A percentile compares a stretch with the other conserved stretches of the same genome.
Conservation (phyloP, 2,113 vertebrate species). For the Myotis yumanensis region DNA sequence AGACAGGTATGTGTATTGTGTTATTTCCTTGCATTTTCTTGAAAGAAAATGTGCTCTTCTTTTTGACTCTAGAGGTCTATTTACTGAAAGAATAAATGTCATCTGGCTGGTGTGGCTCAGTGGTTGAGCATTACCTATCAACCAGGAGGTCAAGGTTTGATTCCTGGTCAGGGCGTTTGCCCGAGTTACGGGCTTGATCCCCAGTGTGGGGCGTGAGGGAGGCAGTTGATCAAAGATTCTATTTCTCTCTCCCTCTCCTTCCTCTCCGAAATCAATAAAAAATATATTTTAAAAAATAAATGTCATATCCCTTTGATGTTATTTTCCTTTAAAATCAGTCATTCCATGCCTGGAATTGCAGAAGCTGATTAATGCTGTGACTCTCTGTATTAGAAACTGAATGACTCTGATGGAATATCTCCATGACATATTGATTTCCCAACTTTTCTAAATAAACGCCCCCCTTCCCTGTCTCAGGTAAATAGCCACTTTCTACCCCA, state of each 20-base stretch:
- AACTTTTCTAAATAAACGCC: constrained; percentile 49
- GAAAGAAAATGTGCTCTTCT: not conserved
- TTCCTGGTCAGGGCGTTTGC: no score
- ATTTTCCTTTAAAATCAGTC: constrained; percentile 45
- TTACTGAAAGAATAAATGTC: constrained; percentile 26
- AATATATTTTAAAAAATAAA: not conserved
- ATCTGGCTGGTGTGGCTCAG: not conserved
- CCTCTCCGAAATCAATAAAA: no score
- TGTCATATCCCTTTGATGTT: constrained; percentile 26
- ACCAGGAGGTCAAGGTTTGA: no score
- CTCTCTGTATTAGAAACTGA: constrained; percentile 60
- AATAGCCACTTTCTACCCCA: not conserved
- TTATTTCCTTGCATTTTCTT: not conserved
- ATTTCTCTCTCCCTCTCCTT: no score
- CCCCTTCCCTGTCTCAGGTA: not conserved
- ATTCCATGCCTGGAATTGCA: constrained; percentile 21
- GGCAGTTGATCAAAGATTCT: no score
- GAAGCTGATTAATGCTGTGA: constrained; percentile 57
- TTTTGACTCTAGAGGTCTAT: not conserved
- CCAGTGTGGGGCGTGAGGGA: no score
- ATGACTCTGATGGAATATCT: not conserved
- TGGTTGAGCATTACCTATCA: no score
- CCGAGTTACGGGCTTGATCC: no score
- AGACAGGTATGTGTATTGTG: not conserved
- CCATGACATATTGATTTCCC: constrained; percentile 36